Evolutionary conservation across 2,113 vertebrate species (phyloP), one percentile per base, ranked within the genome.

Genomic region (Poicephalus gulielmi): DNA sequence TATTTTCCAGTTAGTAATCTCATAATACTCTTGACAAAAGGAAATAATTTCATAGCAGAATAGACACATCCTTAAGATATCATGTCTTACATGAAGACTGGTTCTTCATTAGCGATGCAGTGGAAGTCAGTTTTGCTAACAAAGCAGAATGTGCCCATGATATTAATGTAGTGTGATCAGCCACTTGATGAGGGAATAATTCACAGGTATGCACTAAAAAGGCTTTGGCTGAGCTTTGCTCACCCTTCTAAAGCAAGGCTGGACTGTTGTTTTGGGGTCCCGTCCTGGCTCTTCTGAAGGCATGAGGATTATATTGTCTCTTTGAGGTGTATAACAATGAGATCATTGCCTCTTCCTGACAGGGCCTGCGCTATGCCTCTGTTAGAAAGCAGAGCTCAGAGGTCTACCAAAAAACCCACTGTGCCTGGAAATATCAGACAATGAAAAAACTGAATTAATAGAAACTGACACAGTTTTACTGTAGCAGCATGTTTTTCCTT

Each of bases 331-430:
- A 12, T 75, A 94, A 97, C 96, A 95, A 95, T 96, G 95, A 91
- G 69, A 95, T 84, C 17, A 6, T 93, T 94, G 89, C 87, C 89
- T 95, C 91, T 97, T 94, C 96, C 83, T 94, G 94, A 95, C 68
- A 96, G 96, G 76, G 94, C 91, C 96, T 97, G 92, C 76, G 95
- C 95, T 97, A 87, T 92, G 92, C 95, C 95, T 97, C 97, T 97
- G 96, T 97, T 94, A 97, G 98, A 97, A 96, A 96, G 97, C 91
- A 93, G 96, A 96, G 94, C 96, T 96, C 96, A 97, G 96, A 98
- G 97, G 96, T 97, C 97, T 98, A 97, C 96, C 97, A 96, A 98
- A 96, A 98, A 97, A 93, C 96, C 96, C 95, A 98, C 97, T 97
- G 96, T 97, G 96, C 94, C 96, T 95, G 95, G 97, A 96, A 95